Base-by-base conservation (phyloP, 2,888 invertebrate genomes). In the Orthonychiurus folsomi region DNA sequence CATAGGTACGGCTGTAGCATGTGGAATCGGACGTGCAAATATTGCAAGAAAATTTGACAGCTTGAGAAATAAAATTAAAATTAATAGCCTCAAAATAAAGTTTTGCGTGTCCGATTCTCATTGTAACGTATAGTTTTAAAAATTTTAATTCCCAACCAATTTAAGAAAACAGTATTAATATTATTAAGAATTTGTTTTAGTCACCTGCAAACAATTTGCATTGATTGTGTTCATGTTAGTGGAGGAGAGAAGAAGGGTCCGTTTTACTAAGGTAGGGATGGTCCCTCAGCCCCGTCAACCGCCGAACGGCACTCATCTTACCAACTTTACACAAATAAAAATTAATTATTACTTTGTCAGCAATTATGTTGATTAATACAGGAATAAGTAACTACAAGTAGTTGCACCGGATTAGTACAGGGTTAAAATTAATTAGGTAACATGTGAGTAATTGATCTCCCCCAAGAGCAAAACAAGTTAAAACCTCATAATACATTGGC, bases 241-340 rank as follows among this genome's bases (percentile, higher is more conserved):
- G 52, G 52, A 52, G 52, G 52, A 52, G 52, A 52, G 52, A 52
- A 52, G 52, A 52, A 52, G 52, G 52, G 52, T 52, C 52, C 52
- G 52, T 52, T 52, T 52, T 52, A 23, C 71, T 68, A 68, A 71
- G 70, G 66, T 72, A 72, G 66, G 72, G 72, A 69, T 72, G 72
- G 65, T 72, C 72, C 68, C 72, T 69, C 67, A 72, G 68, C 66
- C 67, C 69, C 67, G 72, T 69, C 66, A 72, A 66, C 65, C 72
- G 69, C 64, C 70, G 69, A 61, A 72, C 65, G 62, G 69, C 70
- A 68, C 69, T 71, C 72, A 72, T 72, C 70, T 72, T 72, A 72
- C 69, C 69, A 66, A 72, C 72, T 72, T 69, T 65, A 67, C 59
- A 69, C 48, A 67, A 65, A 68, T 18, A 61, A 37, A 25, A 50